A percentile compares a stretch with the other conserved stretches of the same genome.
Conservation (phyloP, 2,113 vertebrate species). For the Pagrus major region DNA sequence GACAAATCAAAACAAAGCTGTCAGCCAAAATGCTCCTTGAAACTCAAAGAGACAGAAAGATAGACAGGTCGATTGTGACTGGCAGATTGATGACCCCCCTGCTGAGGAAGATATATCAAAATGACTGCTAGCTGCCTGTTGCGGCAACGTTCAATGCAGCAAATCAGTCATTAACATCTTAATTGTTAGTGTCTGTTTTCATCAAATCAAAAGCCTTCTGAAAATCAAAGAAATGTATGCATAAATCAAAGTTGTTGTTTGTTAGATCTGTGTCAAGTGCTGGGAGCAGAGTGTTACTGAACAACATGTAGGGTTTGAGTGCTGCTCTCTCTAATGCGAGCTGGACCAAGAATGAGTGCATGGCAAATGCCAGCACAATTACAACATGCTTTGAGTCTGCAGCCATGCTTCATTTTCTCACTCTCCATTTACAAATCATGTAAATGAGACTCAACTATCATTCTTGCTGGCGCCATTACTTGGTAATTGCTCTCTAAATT, state of each 20-base stretch:
- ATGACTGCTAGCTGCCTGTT: background rate
- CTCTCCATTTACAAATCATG: slow-evolving; percentile 34
- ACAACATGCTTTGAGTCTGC: slow-evolving; percentile 5
- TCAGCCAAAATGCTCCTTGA: background rate
- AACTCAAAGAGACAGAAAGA: background rate
- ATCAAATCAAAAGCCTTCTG: background rate
- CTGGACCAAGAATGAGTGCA: background rate
- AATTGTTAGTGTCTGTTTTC: background rate
- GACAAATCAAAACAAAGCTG: background rate
- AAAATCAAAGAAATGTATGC: background rate
- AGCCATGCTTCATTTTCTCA: slow-evolving; percentile 19
- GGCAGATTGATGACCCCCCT: background rate
- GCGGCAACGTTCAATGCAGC: background rate
- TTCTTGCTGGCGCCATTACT: background rate
- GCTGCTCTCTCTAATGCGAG: background rate
- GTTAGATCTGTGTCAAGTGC: too few relatives aligned
- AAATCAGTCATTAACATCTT: background rate
- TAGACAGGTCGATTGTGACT: background rate
- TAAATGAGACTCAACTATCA: slow-evolving; percentile 48
- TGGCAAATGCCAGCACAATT: slow-evolving; percentile 21
- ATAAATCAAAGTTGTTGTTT: background rate
- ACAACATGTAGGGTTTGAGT: background rate
- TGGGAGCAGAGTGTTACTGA: background rate
- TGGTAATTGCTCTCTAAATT: slow-evolving; percentile 51
- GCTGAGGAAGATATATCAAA: background rate